These are phyloP conservation scores for Ferdinandea cuprea DNA, from an alignment of 2,888 invertebrate species.

Conservation along the genomic window DNA sequence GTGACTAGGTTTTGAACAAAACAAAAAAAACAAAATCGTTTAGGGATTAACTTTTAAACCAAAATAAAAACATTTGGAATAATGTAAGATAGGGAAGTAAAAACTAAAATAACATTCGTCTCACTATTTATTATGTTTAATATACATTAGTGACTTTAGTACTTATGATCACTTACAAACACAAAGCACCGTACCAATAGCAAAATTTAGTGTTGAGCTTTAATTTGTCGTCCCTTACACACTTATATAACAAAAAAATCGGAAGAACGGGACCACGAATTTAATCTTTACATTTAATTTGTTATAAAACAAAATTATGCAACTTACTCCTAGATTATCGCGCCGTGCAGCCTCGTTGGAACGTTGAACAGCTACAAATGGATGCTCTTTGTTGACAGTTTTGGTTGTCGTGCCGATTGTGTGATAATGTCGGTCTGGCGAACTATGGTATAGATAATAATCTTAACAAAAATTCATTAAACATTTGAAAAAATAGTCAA, in stretches of 20 bases:
- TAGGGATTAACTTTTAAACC: constrained; percentile 44
- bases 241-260: too few species aligned
- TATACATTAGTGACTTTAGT: constrained; percentile 11
- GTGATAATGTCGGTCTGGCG: constrained; percentile 82
- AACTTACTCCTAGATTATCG: constrained; percentile 75
- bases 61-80: constrained; percentile 10
- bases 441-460: constrained; percentile 27
- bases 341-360: constrained; percentile 83
- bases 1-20: constrained; percentile 75
- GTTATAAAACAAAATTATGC: constrained; percentile 45
- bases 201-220: too few species aligned
- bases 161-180: too few species aligned
- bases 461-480: constrained; percentile 4
- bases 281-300: too few species aligned
- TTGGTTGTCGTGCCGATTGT: constrained; percentile 80
- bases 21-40: constrained; percentile 53
- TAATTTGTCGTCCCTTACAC: too few species aligned
- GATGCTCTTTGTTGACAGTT: constrained; percentile 83
- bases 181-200: too few species aligned
- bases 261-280: too few species aligned
- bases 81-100: neutral
- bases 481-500: constrained; percentile 11
- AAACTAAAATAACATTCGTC: neutral
- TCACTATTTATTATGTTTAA: neutral
- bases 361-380: constrained; percentile 86